Conservation (phyloP, 2,797 vertebrate species). For the Astyanax mexicanus region DNA sequence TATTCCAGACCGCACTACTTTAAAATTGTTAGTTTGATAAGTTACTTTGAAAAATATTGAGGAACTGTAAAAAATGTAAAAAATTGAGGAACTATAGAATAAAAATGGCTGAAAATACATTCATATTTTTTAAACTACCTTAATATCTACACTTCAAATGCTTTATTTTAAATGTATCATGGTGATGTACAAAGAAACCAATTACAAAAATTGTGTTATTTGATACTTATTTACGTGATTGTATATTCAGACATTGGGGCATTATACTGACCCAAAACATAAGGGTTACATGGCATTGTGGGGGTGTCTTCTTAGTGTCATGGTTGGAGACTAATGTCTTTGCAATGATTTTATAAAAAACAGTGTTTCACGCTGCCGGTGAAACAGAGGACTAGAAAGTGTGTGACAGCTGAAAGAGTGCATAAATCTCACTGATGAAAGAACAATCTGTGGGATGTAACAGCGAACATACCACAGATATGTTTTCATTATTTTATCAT, state of each 20-base stretch:
- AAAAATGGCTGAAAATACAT: too few relatives aligned
- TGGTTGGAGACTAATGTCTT: constrained; percentile 31
- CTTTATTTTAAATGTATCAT: too few relatives aligned
- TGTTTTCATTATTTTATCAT: constrained; percentile 45
- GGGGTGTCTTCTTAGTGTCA: constrained; percentile 16
- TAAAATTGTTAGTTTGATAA: too few relatives aligned
- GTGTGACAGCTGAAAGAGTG: constrained; percentile 36
- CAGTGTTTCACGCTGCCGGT: constrained; percentile 25
- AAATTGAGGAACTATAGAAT: too few relatives aligned
- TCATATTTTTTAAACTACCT: too few relatives aligned
- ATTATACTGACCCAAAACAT: neutral
- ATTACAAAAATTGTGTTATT: neutral
- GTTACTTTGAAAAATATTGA: too few relatives aligned
- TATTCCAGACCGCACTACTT: too few relatives aligned
- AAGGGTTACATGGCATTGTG: neutral
- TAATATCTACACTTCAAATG: too few relatives aligned
- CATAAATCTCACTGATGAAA: constrained; percentile 61
- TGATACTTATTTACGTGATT: too few relatives aligned
- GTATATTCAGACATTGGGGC: too few relatives aligned
- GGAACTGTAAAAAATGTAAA: too few relatives aligned
- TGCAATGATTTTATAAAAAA: constrained; percentile 13
- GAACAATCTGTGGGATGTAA: constrained; percentile 59
- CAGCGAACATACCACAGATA: constrained; percentile 35
- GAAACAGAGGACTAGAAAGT: constrained; percentile 27
- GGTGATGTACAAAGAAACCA: neutral